These are phyloP conservation scores for Calephelis virginiensis DNA, from an alignment of 1,140 invertebrate genomes.

Conservation along the genomic window DNA sequence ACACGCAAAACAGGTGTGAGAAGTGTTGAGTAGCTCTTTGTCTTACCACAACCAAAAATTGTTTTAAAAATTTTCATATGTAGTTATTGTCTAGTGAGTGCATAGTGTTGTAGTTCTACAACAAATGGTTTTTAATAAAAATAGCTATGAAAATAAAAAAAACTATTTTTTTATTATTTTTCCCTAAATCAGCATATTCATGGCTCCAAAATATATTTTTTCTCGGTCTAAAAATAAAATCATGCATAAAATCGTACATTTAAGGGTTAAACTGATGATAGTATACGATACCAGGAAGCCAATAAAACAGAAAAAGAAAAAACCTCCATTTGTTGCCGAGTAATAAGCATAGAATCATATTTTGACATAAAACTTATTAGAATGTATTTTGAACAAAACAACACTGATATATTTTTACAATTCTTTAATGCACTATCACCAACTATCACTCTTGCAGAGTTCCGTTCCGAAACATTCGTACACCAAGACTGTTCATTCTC, in stretches of 20 bases:
- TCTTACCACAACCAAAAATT: slow-evolving; percentile 46
- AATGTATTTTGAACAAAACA: too few species aligned
- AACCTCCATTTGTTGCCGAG: too few species aligned
- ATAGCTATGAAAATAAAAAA: slow-evolving; percentile 17
- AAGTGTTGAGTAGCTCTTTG: slow-evolving; percentile 49
- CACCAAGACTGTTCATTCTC: too few species aligned
- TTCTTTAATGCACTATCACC: too few species aligned
- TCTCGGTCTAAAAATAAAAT: slow-evolving; percentile 39
- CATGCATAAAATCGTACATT: slow-evolving; percentile 35
- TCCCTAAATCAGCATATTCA: slow-evolving; percentile 45
- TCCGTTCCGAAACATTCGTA: too few species aligned
- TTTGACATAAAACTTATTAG: too few species aligned
- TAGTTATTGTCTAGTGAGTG: slow-evolving; percentile 43
- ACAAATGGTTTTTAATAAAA: slow-evolving; percentile 42
- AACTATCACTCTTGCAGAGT: too few species aligned
- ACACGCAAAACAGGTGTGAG: slow-evolving; percentile 43
- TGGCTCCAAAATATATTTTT: slow-evolving; percentile 47
- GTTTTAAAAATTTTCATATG: slow-evolving; percentile 48
- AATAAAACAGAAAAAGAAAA: too few species aligned
- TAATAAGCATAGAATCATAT: too few species aligned
- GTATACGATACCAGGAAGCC: too few species aligned
- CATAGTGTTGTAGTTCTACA: slow-evolving; percentile 44
- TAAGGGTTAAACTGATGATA: too few species aligned
- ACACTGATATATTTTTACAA: too few species aligned
- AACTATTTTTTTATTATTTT: slow-evolving; percentile 36